phyloP scores from a whole-genome alignment of 92 coral and sea anemone genomes.

The Meandrina meandrites region DNA sequence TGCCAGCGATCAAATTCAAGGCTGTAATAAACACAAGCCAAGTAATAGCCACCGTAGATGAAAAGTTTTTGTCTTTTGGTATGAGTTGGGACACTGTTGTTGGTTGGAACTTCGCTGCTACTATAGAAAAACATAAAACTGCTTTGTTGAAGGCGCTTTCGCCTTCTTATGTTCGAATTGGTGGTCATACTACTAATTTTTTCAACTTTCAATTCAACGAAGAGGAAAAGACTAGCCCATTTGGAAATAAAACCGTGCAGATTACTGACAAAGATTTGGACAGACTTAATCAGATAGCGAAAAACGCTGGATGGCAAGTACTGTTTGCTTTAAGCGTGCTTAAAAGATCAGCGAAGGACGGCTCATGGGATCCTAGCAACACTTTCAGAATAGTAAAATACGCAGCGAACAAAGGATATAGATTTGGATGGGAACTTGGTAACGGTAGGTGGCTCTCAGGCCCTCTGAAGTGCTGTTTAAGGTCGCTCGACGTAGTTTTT shows the following conservation, averaged over 20 bases:
- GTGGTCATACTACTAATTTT: conserved; percentile 81
- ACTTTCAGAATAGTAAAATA: conserved; percentile 71
- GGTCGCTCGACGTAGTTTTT: no score
- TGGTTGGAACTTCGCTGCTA: conserved; percentile 66
- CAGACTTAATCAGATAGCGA: conserved; percentile 64
- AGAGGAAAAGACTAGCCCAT: neutral
- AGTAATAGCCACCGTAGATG: conserved; percentile 56
- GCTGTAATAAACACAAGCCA: neutral
- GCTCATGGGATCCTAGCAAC: conserved; percentile 80
- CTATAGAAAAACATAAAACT: conserved; percentile 46
- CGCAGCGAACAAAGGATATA: conserved; percentile 59
- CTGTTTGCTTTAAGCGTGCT: conserved; percentile 80
- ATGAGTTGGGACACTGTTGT: conserved; percentile 54
- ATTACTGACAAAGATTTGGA: conserved; percentile 72
- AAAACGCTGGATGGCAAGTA: conserved; percentile 62
- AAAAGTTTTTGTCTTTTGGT: conserved; percentile 75
- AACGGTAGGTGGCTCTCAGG: conserved; percentile 82
- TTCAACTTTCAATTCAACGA: conserved; percentile 29
- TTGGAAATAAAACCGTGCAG: neutral
- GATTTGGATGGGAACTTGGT: conserved; percentile 93
- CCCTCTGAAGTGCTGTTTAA: no score
- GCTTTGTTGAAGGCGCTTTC: conserved; percentile 75
- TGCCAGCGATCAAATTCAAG: no score
- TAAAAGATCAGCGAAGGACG: conserved; percentile 45
- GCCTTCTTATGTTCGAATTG: conserved; percentile 80